Percentiles rank a stretch among this genome's conserved stretches.
phyloP scores from a whole-genome alignment of 2,888 invertebrate species.

The Petrolisthes manimaculis region DNA sequence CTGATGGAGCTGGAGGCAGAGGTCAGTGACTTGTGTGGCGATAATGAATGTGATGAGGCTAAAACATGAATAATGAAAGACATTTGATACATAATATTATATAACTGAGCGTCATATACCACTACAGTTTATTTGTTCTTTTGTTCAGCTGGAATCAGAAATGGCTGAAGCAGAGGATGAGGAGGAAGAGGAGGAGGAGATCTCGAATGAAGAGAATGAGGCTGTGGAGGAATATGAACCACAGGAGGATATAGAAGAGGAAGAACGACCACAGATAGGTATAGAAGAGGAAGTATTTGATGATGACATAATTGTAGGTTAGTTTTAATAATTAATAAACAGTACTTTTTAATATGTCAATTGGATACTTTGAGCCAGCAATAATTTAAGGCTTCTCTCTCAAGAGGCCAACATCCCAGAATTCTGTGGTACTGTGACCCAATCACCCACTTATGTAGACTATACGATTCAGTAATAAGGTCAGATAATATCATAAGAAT shows the following conservation, averaged over 20 bases:
- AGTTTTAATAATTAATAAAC: too few species aligned
- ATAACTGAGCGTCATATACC: not conserved
- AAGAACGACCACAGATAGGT: not conserved
- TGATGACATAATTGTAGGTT: not conserved
- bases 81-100: not conserved
- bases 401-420: too few species aligned
- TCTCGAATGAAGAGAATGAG: constrained; percentile 12
- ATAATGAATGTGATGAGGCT: not conserved
- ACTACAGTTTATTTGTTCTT: not conserved
- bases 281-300: not conserved
- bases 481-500: too few species aligned
- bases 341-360: too few species aligned
- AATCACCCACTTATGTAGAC: too few species aligned
- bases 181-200: constrained; percentile 22
- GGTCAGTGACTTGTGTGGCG: constrained; percentile 26
- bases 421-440: too few species aligned
- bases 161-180: constrained; percentile 34
- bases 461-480: too few species aligned
- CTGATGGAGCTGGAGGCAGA: constrained; percentile 51
- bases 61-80: not conserved
- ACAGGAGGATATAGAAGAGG: not conserved
- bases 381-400: too few species aligned
- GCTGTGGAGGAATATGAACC: not conserved
- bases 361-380: too few species aligned
- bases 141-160: constrained; percentile 37